A percentile compares a stretch with the other conserved stretches of the same genome.
These are phyloP conservation scores for Oxyteleia sp. DNA, from an alignment of 2,888 invertebrate species.

Conservation along the genomic window DNA sequence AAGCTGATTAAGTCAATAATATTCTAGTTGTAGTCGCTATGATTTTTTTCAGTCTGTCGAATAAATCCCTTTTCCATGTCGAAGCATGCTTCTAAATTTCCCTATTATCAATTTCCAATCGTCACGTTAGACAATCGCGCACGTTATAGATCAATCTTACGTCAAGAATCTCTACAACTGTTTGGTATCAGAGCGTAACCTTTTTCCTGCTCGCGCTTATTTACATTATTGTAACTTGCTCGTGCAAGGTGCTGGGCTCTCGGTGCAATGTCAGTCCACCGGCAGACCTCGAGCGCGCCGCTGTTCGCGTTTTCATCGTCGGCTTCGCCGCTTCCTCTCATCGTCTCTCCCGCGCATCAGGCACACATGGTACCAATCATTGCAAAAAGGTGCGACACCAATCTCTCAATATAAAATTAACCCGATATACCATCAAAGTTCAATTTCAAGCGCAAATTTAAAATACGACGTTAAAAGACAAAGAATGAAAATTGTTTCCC, in stretches of 20 bases:
- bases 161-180: constrained; percentile 65
- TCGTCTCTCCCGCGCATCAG: background rate
- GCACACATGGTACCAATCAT: constrained; percentile 31
- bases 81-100: background rate
- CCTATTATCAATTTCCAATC: background rate
- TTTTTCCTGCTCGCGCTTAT: constrained; percentile 31
- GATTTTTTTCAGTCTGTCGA: too few species aligned
- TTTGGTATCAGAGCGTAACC: constrained; percentile 36
- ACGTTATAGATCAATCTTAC: constrained; percentile 25
- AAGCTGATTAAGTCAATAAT: too few species aligned
- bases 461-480: too few species aligned
- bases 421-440: too few species aligned
- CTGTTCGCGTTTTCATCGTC: constrained; percentile 22
- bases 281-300: constrained; percentile 49
- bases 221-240: constrained; percentile 53
- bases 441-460: too few species aligned
- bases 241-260: constrained; percentile 31
- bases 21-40: too few species aligned
- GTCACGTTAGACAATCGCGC: background rate
- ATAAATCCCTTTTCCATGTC: too few species aligned
- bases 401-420: background rate
- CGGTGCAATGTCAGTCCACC: constrained; percentile 53
- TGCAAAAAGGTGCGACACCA: constrained; percentile 40
- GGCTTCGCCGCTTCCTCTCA: background rate
- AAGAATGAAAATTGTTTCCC: too few species aligned